These are phyloP conservation scores for Graptemys geographica DNA, from an alignment of 2,797 vertebrate genomes.

Conservation along the genomic window DNA sequence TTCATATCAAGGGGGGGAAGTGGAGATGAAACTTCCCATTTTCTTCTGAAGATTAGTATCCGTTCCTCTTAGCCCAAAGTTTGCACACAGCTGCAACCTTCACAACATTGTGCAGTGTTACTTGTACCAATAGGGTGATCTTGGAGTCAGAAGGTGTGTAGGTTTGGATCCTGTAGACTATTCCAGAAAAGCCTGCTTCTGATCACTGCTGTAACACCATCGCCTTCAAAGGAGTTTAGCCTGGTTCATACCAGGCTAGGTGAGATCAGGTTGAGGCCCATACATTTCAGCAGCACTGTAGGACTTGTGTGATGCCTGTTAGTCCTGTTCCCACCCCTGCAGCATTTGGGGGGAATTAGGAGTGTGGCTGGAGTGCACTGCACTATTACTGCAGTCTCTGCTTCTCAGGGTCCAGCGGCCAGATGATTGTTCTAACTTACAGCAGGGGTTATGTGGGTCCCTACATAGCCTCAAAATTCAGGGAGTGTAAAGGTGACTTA, in stretches of 20 bases:
- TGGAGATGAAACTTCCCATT: not conserved
- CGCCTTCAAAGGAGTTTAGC: not conserved
- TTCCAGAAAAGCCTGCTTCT: not conserved
- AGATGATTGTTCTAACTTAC: not conserved
- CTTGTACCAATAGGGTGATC: not conserved
- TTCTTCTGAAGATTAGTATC: not conserved
- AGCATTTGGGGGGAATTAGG: not conserved
- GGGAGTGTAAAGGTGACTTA: not conserved
- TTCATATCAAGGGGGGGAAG: not conserved
- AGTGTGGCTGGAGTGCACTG: not conserved
- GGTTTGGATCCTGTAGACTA: not conserved
- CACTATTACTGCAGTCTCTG: not conserved
- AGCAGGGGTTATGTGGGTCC: rapidly evolving
- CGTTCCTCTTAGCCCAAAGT: not conserved
- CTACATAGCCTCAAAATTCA: not conserved
- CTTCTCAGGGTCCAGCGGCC: rapidly evolving
- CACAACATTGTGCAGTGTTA: not conserved
- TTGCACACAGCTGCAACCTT: not conserved
- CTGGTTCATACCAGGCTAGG: not conserved
- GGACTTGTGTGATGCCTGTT: rapidly evolving
- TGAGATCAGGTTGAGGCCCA: rapidly evolving
- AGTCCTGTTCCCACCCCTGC: not conserved
- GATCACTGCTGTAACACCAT: not conserved
- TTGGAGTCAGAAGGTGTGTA: not conserved
- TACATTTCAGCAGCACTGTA: not conserved